A percentile compares a stretch with the other conserved stretches of the same genome.
These are phyloP conservation scores for Lucilia sericata DNA, from an alignment of 1,140 invertebrate genomes.

Conservation along the genomic window DNA sequence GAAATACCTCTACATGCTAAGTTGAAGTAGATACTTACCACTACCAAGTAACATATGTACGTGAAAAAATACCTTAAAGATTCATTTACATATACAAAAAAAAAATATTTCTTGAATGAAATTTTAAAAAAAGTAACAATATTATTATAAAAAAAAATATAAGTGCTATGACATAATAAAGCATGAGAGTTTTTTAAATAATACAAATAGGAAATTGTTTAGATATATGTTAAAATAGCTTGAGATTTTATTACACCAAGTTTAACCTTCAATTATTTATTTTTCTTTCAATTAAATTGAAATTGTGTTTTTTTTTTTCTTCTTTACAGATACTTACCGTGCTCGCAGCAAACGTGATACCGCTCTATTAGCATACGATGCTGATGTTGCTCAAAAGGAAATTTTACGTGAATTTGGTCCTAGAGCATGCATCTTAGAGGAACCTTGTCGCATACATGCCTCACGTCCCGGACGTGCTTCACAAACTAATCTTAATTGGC, in stretches of 20 bases:
- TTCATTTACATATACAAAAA: background rate
- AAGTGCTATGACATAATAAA: background rate
- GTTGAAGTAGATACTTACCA: too few species aligned
- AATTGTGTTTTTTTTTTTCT: constrained; percentile 27
- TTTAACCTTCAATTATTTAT: constrained; percentile 27
- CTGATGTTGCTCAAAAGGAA: constrained; percentile 74
- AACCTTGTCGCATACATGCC: constrained; percentile 75
- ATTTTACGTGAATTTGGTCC: constrained; percentile 74
- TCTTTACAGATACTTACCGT: constrained; percentile 74
- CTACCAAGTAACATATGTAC: too few species aligned
- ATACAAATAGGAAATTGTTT: background rate
- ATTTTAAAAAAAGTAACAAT: too few species aligned
- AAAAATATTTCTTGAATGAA: background rate
- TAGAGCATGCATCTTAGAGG: constrained; percentile 76
- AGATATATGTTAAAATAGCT: background rate
- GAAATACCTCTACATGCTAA: constrained; percentile 7
- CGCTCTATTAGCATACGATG: constrained; percentile 69
- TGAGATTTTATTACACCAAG: background rate
- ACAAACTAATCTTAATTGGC: constrained; percentile 70
- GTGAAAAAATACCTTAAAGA: background rate
- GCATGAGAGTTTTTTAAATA: too few species aligned
- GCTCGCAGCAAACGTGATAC: constrained; percentile 69
- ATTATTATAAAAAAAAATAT: too few species aligned
- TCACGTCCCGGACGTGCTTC: constrained; percentile 58
- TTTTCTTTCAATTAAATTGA: background rate